Percentiles rank a stretch among this genome's conserved stretches.
phyloP scores from a whole-genome alignment of 2,797 vertebrate genomes.

The Pristis pectinata region DNA sequence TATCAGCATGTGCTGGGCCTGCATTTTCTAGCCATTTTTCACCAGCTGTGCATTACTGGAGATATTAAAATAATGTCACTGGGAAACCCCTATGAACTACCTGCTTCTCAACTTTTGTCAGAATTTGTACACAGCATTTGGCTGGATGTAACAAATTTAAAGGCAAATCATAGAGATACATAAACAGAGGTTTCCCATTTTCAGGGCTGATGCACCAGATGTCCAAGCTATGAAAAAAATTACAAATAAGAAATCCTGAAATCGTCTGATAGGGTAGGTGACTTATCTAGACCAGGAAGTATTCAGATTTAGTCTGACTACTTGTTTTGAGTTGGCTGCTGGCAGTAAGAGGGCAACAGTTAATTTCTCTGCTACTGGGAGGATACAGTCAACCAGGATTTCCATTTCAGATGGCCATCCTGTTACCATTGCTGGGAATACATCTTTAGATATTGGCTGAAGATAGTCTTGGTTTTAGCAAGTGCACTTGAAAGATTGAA shows the following conservation, averaged over 20 bases:
- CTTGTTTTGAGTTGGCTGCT: neutral
- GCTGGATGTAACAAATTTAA: neutral
- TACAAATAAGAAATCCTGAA: neutral
- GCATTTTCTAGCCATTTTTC: neutral
- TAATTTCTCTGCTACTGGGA: too few relatives aligned
- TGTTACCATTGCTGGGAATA: too few relatives aligned
- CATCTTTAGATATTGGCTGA: too few relatives aligned
- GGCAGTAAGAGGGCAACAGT: too few relatives aligned
- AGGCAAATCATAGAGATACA: neutral
- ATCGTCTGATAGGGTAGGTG: neutral
- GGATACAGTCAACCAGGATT: too few relatives aligned
- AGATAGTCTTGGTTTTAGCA: too few relatives aligned
- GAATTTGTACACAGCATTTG: neutral
- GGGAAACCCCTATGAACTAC: neutral
- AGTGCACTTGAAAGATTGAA: too few relatives aligned
- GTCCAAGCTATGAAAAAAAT: neutral
- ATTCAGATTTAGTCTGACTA: neutral
- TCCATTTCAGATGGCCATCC: too few relatives aligned
- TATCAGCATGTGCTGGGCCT: neutral
- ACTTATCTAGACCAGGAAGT: neutral
- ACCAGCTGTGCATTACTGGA: neutral
- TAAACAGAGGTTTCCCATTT: neutral
- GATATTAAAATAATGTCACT: neutral
- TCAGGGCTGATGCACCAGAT: neutral
- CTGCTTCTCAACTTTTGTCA: neutral